Percentiles rank a stretch among this genome's conserved stretches.
phyloP scores from a whole-genome alignment of 1,140 invertebrate species.

The Geopemphigus sp. region DNA sequence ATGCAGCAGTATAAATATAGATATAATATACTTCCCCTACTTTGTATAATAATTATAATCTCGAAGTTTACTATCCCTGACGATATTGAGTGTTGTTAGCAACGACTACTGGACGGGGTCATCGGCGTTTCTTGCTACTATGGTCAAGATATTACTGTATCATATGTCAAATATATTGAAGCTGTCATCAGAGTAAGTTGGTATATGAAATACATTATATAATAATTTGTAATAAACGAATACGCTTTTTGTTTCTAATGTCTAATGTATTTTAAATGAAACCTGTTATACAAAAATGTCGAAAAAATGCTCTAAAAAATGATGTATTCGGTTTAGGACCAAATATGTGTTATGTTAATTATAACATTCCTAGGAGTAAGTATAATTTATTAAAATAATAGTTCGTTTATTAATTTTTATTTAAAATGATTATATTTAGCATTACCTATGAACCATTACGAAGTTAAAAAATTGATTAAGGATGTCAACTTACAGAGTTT shows the following conservation, averaged over 20 bases:
- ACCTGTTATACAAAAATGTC: background rate
- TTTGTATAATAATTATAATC: background rate
- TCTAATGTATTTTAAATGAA: conserved; percentile 27
- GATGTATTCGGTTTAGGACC: conserved; percentile 37
- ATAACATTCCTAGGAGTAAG: conserved; percentile 35
- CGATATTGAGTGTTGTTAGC: conserved; percentile 40
- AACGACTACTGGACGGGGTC: conserved; percentile 33
- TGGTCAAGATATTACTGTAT: conserved; percentile 34
- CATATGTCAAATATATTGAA: background rate
- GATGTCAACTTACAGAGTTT: conserved; percentile 72
- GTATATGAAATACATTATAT: background rate
- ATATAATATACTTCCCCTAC: background rate
- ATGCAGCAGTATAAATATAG: background rate
- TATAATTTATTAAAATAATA: background rate
- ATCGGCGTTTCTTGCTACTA: background rate
- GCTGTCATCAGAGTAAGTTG: background rate
- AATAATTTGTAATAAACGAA: background rate
- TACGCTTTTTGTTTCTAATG: too few relatives aligned
- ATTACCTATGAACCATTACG: conserved; percentile 27
- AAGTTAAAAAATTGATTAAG: conserved; percentile 56
- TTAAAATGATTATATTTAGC: conserved; percentile 20
- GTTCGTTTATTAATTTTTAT: background rate
- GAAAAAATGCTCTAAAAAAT: conserved; percentile 10
- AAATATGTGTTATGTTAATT: conserved; percentile 41
- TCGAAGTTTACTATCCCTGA: background rate